phyloP scores from a whole-genome alignment of 2,113 vertebrate genomes.

The Hyla sarda region DNA sequence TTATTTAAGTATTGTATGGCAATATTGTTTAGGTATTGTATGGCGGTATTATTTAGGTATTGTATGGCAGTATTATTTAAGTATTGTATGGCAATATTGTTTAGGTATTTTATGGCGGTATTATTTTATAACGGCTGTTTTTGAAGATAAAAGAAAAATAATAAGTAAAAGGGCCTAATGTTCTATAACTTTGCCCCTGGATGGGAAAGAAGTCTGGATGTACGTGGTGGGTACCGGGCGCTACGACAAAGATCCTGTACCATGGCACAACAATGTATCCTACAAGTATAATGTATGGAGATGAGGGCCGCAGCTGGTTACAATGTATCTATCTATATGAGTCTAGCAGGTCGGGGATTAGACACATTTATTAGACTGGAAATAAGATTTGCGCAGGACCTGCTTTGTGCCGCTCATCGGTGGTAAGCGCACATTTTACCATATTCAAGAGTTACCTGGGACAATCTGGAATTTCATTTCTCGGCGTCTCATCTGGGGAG shows the following conservation, averaged over 20 bases:
- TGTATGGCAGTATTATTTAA: not conserved
- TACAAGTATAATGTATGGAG: not conserved
- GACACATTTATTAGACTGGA: not conserved
- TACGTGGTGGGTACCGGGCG: too few relatives aligned
- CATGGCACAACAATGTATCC: too few relatives aligned
- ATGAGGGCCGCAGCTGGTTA: not conserved
- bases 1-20: too few relatives aligned
- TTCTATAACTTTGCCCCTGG: too few relatives aligned
- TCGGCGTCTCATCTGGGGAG: constrained; percentile 22
- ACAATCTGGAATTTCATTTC: constrained; percentile 16
- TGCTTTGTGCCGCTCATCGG: not conserved
- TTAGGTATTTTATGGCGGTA: not conserved
- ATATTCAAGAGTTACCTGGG: not conserved
- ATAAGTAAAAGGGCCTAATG: too few relatives aligned
- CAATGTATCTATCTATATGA: not conserved
- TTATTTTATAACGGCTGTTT: too few relatives aligned
- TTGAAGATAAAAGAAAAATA: too few relatives aligned
- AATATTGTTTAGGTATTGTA: too few relatives aligned
- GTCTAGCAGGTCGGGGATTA: not conserved
- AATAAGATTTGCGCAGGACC: not conserved
- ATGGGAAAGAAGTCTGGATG: not conserved
- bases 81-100: not conserved
- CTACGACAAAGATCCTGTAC: too few relatives aligned
- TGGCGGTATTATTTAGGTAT: too few relatives aligned
- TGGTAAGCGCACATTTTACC: not conserved